phyloP scores from a whole-genome alignment of 2,113 vertebrate species.

The Cottus gobio region DNA sequence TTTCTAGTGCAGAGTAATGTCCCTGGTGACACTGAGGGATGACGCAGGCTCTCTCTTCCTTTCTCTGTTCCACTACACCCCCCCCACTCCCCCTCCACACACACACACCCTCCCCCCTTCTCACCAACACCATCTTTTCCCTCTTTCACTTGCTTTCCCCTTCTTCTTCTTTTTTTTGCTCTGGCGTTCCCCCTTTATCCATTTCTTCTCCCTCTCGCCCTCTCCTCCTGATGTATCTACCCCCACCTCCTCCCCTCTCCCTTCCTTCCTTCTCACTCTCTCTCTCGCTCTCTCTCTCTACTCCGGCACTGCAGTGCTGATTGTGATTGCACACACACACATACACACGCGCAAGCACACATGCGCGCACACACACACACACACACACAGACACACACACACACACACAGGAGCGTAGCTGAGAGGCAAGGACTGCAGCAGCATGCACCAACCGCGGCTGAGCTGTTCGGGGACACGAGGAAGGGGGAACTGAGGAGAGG shows the following conservation, averaged over 20 bases:
- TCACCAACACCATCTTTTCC: constrained; percentile 63
- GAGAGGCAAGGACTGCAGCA: constrained; percentile 85
- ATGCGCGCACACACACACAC: constrained; percentile 29
- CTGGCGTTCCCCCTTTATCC: constrained; percentile 63
- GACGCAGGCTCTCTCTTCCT: constrained; percentile 78
- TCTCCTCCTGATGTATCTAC: too few species aligned
- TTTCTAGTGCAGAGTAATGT: constrained; percentile 83
- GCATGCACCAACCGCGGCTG: constrained; percentile 85
- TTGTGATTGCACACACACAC: constrained; percentile 78
- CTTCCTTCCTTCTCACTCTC: constrained; percentile 14
- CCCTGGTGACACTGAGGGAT: constrained; percentile 81
- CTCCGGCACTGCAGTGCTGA: constrained; percentile 84
- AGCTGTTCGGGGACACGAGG: constrained; percentile 75
- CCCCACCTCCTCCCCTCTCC: neutral
- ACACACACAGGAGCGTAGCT: constrained; percentile 72
- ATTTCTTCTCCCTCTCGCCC: constrained; percentile 60
- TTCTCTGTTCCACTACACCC: constrained; percentile 55
- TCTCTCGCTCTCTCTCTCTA: constrained; percentile 63
- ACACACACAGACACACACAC: constrained; percentile 30
- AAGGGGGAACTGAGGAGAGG: constrained; percentile 47
- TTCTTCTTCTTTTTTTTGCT: constrained; percentile 23
- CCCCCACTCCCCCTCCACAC: constrained; percentile 22
- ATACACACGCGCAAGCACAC: constrained; percentile 45
- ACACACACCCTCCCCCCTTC: neutral
- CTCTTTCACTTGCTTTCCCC: constrained; percentile 62